Conservation (phyloP, 2,888 invertebrate species). For the Dioctria rufipes region DNA sequence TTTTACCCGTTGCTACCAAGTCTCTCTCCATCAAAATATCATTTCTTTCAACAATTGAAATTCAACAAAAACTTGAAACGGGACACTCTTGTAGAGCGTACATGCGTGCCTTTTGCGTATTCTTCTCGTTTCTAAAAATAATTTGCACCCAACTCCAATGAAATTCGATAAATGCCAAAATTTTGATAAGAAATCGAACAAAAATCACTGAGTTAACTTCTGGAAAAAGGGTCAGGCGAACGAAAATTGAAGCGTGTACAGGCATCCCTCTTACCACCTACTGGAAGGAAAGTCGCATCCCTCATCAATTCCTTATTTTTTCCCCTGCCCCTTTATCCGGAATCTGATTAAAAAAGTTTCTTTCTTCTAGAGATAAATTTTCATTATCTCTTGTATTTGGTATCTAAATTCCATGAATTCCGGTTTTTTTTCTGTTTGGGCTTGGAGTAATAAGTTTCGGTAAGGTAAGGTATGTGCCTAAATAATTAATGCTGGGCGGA, state of each 20-base stretch:
- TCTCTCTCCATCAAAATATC: too few relatives aligned
- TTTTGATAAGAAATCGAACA: slow-evolving; percentile 38
- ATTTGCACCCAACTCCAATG: slow-evolving; percentile 17
- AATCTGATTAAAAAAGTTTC: slow-evolving; percentile 45
- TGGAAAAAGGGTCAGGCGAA: slow-evolving; percentile 21
- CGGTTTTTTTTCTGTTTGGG: slow-evolving; percentile 16
- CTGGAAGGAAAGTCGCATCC: not conserved
- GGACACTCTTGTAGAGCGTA: slow-evolving; percentile 14
- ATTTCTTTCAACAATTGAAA: too few relatives aligned
- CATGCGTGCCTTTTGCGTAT: slow-evolving; percentile 7
- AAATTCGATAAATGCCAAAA: slow-evolving; percentile 38
- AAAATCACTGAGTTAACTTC: not conserved
- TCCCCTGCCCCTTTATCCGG: not conserved
- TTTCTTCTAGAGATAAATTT: slow-evolving; percentile 35
- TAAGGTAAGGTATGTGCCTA: not conserved
- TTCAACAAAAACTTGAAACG: not conserved
- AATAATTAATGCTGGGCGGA: slow-evolving; percentile 21
- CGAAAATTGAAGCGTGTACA: not conserved
- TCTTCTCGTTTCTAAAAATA: not conserved
- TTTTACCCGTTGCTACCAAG: too few relatives aligned
- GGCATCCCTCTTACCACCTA: not conserved
- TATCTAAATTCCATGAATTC: slow-evolving; percentile 28
- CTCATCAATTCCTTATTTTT: slow-evolving; percentile 4
- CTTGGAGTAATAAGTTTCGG: too few relatives aligned
- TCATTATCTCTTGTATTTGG: slow-evolving; percentile 29